Conservation (phyloP, 2,797 vertebrate genomes). For the Adrianichthys oophorus region DNA sequence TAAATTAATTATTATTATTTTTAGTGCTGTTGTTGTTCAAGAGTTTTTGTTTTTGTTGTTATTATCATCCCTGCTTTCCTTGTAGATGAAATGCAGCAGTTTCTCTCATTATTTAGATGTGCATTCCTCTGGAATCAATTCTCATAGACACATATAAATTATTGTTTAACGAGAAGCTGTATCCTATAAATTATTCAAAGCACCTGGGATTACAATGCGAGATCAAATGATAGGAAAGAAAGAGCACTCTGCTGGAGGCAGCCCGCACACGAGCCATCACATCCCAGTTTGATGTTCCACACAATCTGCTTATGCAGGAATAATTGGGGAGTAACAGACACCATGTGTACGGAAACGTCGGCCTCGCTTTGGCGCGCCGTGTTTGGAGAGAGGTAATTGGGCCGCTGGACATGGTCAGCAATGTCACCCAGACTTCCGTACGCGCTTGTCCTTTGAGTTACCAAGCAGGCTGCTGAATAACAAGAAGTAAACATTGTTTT, state of each 20-base stretch:
- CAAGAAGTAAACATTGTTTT: slow-evolving; percentile 55
- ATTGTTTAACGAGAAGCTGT: slow-evolving; percentile 87
- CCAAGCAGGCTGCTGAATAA: slow-evolving; percentile 37
- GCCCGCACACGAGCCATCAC: slow-evolving; percentile 79
- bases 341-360: slow-evolving; percentile 65
- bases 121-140: slow-evolving; percentile 80
- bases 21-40: slow-evolving; percentile 48
- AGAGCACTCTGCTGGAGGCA: slow-evolving; percentile 83
- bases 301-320: slow-evolving; percentile 83
- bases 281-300: slow-evolving; percentile 82
- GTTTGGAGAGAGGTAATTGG: slow-evolving; percentile 80
- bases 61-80: slow-evolving; percentile 66
- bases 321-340: slow-evolving; percentile 80
- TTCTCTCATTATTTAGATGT: slow-evolving; percentile 83
- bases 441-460: slow-evolving; percentile 61
- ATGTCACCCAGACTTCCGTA: slow-evolving; percentile 62
- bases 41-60: slow-evolving; percentile 68
- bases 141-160: slow-evolving; percentile 86
- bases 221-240: slow-evolving; percentile 86
- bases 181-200: slow-evolving; percentile 87
- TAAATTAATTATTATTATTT: slow-evolving; percentile 10
- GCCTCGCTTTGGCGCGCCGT: slow-evolving; percentile 64
- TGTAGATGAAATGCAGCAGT: slow-evolving; percentile 73
- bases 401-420: slow-evolving; percentile 78
- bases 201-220: slow-evolving; percentile 86